phyloP scores from a whole-genome alignment of 2,113 vertebrate species.

The Galemys pyrenaicus region DNA sequence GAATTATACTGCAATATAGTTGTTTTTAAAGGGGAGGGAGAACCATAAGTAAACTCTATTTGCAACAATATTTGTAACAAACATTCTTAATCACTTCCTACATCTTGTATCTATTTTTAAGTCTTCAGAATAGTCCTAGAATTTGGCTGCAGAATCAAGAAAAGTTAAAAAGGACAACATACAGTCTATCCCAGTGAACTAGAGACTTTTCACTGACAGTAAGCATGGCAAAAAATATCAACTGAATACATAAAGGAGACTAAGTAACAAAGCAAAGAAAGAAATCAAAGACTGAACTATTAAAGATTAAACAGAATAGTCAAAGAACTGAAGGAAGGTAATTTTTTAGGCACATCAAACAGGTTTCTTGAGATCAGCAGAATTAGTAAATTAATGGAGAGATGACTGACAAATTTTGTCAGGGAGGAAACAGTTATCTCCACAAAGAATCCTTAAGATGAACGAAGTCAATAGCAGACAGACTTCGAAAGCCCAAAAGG shows the following conservation, averaged over 20 bases:
- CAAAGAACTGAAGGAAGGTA: slow-evolving; percentile 8
- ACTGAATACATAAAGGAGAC: not conserved
- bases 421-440: not conserved
- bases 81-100: not conserved
- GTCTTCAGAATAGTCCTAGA: not conserved
- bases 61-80: not conserved
- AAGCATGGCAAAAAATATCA: not conserved
- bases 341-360: not conserved
- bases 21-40: not conserved
- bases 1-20: slow-evolving; percentile 2
- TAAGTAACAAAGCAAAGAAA: slow-evolving; percentile 23
- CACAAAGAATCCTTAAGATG: not conserved
- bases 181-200: not conserved
- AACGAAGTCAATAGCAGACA: not conserved
- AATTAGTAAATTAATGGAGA: not conserved
- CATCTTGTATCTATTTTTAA: not conserved
- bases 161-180: not conserved
- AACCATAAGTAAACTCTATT: not conserved
- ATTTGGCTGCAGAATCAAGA: not conserved
- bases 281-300: not conserved
- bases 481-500: not conserved
- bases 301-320: not conserved
- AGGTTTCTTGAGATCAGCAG: not conserved
- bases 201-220: slow-evolving; percentile 3
- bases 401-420: not conserved